Evolutionary conservation across 1,140 invertebrate genomes (phyloP).

Genomic region (Armadillidium nasatum): DNA sequence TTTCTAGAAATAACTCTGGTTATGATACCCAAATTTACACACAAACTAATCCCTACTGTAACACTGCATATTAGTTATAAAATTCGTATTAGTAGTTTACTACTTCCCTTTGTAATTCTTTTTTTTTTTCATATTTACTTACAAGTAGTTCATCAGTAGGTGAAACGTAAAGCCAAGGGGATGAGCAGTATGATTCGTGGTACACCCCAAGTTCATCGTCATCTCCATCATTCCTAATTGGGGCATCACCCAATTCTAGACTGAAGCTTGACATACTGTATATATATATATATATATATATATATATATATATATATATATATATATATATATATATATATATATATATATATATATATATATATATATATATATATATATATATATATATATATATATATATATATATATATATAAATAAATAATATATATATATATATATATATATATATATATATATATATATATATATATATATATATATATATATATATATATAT

Average conservation of each 20-base stretch:
- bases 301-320: constrained; percentile 8
- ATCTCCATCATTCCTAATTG: constrained; percentile 35
- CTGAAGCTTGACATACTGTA: constrained; percentile 37
- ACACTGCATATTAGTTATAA: too few relatives aligned
- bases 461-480: background rate
- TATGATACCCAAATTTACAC: too few relatives aligned
- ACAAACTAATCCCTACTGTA: too few relatives aligned
- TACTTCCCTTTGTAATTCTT: too few relatives aligned
- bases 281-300: background rate
- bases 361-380: constrained; percentile 18
- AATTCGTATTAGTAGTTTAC: too few relatives aligned
- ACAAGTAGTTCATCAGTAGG: constrained; percentile 47
- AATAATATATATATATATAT: constrained; percentile 4
- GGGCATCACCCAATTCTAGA: constrained; percentile 39
- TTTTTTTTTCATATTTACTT: constrained; percentile 21
- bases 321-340: constrained; percentile 12
- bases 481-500: background rate
- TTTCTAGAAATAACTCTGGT: too few relatives aligned
- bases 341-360: constrained; percentile 19
- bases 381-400: background rate
- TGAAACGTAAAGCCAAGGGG: constrained; percentile 48
- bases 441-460: background rate
- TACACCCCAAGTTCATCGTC: constrained; percentile 47
- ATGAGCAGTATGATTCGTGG: constrained; percentile 47
- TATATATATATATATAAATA: background rate